Conservation (phyloP, 2,797 vertebrate genomes). For the Tympanoctomys barrerae region DNA sequence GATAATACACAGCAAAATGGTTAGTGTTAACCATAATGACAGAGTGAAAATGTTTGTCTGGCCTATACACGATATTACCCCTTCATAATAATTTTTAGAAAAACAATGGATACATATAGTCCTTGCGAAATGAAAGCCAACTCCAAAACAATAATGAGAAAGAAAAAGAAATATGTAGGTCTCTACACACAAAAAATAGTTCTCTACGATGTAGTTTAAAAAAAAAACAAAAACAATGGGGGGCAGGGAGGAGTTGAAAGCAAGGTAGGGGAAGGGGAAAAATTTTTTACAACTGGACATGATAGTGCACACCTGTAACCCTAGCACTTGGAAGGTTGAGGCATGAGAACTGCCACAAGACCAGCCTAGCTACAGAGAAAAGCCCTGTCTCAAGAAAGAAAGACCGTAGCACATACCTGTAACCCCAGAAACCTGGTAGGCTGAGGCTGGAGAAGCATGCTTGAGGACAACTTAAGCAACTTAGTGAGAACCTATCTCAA, state of each 20-base stretch:
- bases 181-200: neutral
- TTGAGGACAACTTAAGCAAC: neutral
- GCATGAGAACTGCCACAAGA: neutral
- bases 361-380: neutral
- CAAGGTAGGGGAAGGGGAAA: neutral
- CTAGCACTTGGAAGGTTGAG: neutral
- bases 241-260: neutral
- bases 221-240: neutral
- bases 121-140: slow-evolving; percentile 31
- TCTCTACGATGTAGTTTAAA: neutral
- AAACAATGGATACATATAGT: neutral
- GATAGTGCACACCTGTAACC: neutral
- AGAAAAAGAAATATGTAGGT: neutral
- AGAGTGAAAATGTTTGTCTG: neutral
- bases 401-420: neutral
- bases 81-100: neutral
- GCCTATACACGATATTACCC: neutral
- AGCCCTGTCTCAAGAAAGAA: neutral
- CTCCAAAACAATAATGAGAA: neutral
- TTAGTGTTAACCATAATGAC: neutral
- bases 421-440: neutral
- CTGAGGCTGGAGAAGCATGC: neutral
- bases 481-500: neutral
- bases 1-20: slow-evolving; percentile 13
- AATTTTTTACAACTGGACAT: neutral